Evolutionary conservation across 2,797 vertebrate species (phyloP), one percentile per base, ranked within the genome.

Genomic region (Cossypha caffra): DNA sequence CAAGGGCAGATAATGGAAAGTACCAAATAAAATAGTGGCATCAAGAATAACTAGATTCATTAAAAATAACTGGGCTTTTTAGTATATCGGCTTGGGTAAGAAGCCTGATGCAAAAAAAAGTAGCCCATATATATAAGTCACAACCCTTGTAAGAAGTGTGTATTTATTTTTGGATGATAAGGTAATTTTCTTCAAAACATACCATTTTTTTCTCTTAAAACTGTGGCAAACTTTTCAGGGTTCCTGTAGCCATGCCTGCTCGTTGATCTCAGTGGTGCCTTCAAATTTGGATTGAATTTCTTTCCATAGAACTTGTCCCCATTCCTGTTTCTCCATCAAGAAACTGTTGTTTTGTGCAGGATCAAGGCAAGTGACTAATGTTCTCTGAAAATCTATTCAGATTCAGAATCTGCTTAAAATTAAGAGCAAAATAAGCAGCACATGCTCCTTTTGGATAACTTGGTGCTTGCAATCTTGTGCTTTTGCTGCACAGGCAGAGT

Each of bases 391-490:
- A 94, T 92, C 64, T 90, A 17, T 94, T 90, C 82, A 91, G 76
- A 26, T 90, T 91, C 82, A 86, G 90, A 81, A 91, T 88, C 90
- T 86, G 82, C 82, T 93, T 95, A 94, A 96, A 91, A 90, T 77
- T 67, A 95, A 94, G 71, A 93, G 85, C 54, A 68, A 91, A 96
- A 69, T 88, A 95, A 93, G 84, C 86, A 82, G 51, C 68, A 89
- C 71, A 16, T 91, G 94, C 35, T 95, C 48, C 38, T 81, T 88
- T 55, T 86, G 68, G 75, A 62, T 90, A 95, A 84, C 33, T 59
- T 62, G 58, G 40, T 91, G 63, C 71, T 82, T 86, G 71, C 35
- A 43, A 2, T 79, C 68, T 91, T 84, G 42, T 92, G 45, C 59
- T 68, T 38, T 26, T 54, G 24, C 51, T 69, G 31, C 48, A 11